A percentile compares a stretch with the other conserved stretches of the same genome.
These are phyloP conservation scores for Chorisops tibialis DNA, from an alignment of 2,888 invertebrate genomes.

Conservation along the genomic window DNA sequence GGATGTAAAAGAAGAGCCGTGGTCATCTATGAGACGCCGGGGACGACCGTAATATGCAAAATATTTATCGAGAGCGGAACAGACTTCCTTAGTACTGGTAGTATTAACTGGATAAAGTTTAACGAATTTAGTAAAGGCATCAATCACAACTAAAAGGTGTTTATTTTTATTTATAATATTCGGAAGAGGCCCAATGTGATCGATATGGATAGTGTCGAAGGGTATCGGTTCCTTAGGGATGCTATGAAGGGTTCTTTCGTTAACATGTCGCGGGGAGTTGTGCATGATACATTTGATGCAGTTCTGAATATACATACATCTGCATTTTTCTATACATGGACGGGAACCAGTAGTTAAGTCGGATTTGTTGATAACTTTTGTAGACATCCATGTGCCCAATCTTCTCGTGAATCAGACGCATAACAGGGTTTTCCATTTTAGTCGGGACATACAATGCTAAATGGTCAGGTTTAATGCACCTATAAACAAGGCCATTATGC, in stretches of 20 bases:
- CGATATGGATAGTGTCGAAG: background rate
- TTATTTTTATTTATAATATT: background rate
- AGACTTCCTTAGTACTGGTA: background rate
- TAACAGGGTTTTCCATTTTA: background rate
- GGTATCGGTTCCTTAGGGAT: conserved; percentile 21
- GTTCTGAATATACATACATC: background rate
- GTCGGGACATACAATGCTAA: background rate
- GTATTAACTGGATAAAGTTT: background rate
- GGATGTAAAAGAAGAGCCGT: too few relatives aligned
- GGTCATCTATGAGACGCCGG: conserved; percentile 15
- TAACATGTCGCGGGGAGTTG: background rate
- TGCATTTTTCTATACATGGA: background rate
- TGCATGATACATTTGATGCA: background rate
- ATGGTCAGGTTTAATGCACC: background rate
- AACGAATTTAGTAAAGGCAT: background rate
- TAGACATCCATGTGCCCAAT: background rate
- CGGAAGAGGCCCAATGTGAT: background rate
- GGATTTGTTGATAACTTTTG: background rate
- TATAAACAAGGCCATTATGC: background rate
- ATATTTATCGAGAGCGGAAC: background rate
- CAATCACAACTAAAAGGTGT: background rate
- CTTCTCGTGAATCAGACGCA: background rate
- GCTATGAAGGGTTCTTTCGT: background rate
- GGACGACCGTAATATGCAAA: background rate
- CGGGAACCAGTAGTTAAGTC: background rate